A percentile compares a stretch with the other conserved stretches of the same genome.
phyloP scores from a whole-genome alignment of 2,113 vertebrate genomes.

The Naja naja region DNA sequence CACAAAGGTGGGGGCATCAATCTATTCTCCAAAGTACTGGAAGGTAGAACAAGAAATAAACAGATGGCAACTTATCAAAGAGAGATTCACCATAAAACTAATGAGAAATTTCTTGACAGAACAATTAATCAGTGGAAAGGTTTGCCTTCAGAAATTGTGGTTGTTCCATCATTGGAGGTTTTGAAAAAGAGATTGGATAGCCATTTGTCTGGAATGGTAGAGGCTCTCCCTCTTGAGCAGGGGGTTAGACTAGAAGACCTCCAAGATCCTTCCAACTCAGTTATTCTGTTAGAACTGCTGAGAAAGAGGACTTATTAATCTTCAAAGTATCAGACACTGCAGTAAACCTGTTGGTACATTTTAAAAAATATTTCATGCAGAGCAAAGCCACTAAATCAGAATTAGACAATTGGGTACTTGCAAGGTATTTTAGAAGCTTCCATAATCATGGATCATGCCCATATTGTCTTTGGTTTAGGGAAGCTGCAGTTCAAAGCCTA shows the following conservation, averaged over 20 bases:
- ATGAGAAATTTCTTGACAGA: not conserved
- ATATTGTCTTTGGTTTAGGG: not conserved
- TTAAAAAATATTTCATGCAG: not conserved
- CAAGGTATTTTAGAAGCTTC: not conserved
- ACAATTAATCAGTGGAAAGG: not conserved
- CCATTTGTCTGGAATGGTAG: no score
- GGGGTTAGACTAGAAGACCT: not conserved
- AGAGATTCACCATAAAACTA: not conserved
- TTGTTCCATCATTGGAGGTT: not conserved
- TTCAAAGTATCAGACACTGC: not conserved
- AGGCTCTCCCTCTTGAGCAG: no score
- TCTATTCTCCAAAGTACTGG: not conserved
- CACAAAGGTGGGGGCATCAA: not conserved
- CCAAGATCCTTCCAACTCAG: not conserved
- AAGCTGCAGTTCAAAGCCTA: not conserved
- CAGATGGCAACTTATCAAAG: not conserved
- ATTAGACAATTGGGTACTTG: not conserved
- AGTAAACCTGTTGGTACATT: not conserved
- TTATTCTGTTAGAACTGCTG: not conserved
- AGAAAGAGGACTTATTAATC: not conserved
- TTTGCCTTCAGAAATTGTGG: not conserved
- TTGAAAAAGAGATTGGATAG: not conserved
- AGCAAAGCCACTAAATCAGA: not conserved
- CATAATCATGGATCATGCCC: not conserved
- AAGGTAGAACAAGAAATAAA: not conserved